phyloP scores from a whole-genome alignment of 2,113 vertebrate genomes.

The Hypomesus transpacificus region DNA sequence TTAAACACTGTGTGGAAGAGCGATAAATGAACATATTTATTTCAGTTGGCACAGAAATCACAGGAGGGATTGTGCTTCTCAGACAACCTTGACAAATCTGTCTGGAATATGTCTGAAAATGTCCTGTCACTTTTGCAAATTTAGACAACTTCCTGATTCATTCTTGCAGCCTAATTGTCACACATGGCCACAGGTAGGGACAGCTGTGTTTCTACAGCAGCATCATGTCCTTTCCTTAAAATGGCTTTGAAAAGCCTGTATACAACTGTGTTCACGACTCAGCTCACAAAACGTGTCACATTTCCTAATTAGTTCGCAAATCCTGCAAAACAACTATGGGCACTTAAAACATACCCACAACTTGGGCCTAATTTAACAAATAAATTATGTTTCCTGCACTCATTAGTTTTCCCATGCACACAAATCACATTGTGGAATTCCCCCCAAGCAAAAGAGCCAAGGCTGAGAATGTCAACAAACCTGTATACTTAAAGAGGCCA shows the following conservation, averaged over 20 bases:
- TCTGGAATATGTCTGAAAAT: slow-evolving; percentile 10
- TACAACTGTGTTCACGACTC: no score
- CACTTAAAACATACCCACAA: no score
- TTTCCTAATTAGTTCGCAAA: no score
- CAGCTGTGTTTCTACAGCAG: slow-evolving; percentile 2
- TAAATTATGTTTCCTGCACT: no score
- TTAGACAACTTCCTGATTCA: slow-evolving; percentile 18
- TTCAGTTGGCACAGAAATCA: slow-evolving; percentile 30
- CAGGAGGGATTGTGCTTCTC: slow-evolving; percentile 23
- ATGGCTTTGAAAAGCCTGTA: no score
- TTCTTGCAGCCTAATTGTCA: slow-evolving; percentile 34
- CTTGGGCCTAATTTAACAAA: no score
- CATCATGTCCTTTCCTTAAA: neutral
- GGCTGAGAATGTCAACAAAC: slow-evolving; percentile 32
- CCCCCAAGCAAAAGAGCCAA: slow-evolving; percentile 18
- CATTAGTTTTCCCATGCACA: neutral
- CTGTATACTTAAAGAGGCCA: neutral
- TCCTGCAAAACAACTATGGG: no score
- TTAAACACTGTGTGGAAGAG: slow-evolving; percentile 22
- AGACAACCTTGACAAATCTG: slow-evolving; percentile 11
- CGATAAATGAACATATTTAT: slow-evolving; percentile 33
- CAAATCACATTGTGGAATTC: slow-evolving; percentile 18
- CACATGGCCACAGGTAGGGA: slow-evolving; percentile 16
- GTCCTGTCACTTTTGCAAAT: slow-evolving; percentile 13
- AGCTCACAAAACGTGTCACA: no score